Evolutionary conservation across 2,113 vertebrate genomes (phyloP).

Genomic region (Dasyurus viverrinus): DNA sequence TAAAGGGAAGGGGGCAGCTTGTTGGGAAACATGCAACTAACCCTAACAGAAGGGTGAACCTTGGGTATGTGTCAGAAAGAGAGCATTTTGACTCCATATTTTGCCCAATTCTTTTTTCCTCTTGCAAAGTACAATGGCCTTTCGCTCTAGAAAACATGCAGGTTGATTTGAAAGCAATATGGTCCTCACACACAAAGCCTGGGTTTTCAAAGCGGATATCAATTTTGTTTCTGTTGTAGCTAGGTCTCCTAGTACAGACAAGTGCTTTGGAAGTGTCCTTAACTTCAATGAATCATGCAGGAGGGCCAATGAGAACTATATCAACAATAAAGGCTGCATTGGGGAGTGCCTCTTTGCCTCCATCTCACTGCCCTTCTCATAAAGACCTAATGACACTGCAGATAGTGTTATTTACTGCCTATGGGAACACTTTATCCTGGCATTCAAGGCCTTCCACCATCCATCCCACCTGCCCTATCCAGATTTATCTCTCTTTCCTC

Average conservation of each 20-base stretch:
- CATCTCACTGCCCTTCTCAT: not conserved
- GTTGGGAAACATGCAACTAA: not conserved
- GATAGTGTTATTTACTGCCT: not conserved
- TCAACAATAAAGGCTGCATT: not conserved
- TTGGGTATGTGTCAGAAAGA: not conserved
- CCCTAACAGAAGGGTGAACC: not conserved
- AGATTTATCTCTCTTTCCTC: not conserved
- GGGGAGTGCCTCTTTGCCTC: not conserved
- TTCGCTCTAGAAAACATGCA: constrained; percentile 8
- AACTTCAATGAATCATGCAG: not conserved
- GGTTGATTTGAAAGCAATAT: constrained; percentile 6
- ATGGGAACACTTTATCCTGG: constrained; percentile 1
- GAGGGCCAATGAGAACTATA: not conserved
- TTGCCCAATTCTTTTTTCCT: not conserved
- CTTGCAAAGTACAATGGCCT: not conserved
- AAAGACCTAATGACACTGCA: not conserved
- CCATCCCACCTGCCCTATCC: not conserved
- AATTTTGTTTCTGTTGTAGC: not conserved
- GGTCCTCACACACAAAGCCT: not conserved
- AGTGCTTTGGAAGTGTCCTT: constrained; percentile 24
- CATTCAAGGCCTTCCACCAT: constrained; percentile 3
- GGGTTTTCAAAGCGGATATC: constrained; percentile 39
- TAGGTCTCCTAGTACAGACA: constrained; percentile 18
- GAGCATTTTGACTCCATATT: not conserved
- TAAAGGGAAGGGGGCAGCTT: not conserved